Evolutionary conservation across 2,888 invertebrate species (phyloP).

Genomic region (Odiellus spinosus): DNA sequence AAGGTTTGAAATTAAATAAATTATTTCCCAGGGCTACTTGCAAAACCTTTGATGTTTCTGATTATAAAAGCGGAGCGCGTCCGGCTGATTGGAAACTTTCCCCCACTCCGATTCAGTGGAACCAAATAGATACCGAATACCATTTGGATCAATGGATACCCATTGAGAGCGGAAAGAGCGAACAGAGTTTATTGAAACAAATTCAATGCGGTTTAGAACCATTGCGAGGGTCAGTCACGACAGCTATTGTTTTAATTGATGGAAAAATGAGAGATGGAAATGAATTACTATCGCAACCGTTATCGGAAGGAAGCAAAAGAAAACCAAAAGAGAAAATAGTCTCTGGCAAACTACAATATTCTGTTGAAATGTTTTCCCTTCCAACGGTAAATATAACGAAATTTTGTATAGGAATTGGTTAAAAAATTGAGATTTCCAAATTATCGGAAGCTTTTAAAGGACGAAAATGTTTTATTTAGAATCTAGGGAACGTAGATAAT

Average conservation of each 20-base stretch:
- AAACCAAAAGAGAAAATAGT: too few species aligned
- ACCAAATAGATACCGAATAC: constrained; percentile 54
- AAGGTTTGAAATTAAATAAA: too few species aligned
- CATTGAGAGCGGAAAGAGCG: constrained; percentile 43
- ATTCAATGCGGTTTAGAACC: constrained; percentile 35
- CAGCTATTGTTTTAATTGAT: constrained; percentile 52
- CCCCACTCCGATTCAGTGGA: constrained; percentile 53
- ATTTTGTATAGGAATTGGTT: too few species aligned
- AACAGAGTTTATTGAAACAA: constrained; percentile 45
- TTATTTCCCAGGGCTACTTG: too few species aligned
- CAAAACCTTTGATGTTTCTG: not conserved
- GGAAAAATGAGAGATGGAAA: constrained; percentile 48
- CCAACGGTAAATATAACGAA: too few species aligned
- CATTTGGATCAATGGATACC: constrained; percentile 59
- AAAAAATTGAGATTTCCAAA: too few species aligned
- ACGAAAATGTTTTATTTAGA: not conserved
- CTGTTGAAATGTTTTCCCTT: too few species aligned
- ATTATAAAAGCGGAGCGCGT: constrained; percentile 35
- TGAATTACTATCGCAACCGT: constrained; percentile 26
- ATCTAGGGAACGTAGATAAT: not conserved
- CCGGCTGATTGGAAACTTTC: constrained; percentile 63
- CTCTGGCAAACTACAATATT: too few species aligned
- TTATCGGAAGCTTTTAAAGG: not conserved
- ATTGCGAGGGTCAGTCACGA: constrained; percentile 22
- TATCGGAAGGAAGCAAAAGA: constrained; percentile 17